Conservation (phyloP, 2,113 vertebrate genomes). For the Oryzias melastigma region DNA sequence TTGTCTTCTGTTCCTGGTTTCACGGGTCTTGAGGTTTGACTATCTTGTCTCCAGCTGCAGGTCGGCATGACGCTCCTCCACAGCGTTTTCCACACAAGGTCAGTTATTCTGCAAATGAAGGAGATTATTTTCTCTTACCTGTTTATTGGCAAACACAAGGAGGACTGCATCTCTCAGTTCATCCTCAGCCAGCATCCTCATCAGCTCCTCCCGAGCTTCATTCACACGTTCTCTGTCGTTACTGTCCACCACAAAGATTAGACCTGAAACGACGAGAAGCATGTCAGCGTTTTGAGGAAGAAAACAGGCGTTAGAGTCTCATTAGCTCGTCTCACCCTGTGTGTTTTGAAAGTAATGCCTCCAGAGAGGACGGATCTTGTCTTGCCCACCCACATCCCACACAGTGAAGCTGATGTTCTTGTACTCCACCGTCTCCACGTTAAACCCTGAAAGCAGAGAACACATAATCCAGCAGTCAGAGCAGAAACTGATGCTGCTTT, state of each 20-base stretch:
- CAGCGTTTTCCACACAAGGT: not conserved
- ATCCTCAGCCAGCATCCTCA: constrained; percentile 97
- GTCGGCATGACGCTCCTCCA: too few relatives aligned
- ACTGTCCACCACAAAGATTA: constrained; percentile 98
- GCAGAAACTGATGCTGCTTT: not conserved
- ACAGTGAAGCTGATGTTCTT: constrained; percentile 99
- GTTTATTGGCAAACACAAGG: constrained; percentile 96
- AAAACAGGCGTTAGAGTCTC: not conserved
- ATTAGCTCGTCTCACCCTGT: constrained; percentile 86
- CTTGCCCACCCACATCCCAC: constrained; percentile 98
- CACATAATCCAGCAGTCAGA: not conserved
- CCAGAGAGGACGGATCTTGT: constrained; percentile 98
- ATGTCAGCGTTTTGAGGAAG: not conserved
- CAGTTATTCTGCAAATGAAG: not conserved
- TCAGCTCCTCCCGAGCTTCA: constrained; percentile 94
- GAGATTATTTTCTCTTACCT: constrained; percentile 72
- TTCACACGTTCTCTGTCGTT: constrained; percentile 96
- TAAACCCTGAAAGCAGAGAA: constrained; percentile 82
- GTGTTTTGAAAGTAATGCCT: constrained; percentile 99
- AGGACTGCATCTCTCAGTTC: constrained; percentile 94
- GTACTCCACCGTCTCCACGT: constrained; percentile 97
- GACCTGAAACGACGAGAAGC: constrained; percentile 55
- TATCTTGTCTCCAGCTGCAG: too few relatives aligned
- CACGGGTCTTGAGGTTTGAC: too few relatives aligned
- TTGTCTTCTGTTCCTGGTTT: too few relatives aligned